Conservation (phyloP, 2,113 vertebrate species). For the Argyrosomus japonicus region DNA sequence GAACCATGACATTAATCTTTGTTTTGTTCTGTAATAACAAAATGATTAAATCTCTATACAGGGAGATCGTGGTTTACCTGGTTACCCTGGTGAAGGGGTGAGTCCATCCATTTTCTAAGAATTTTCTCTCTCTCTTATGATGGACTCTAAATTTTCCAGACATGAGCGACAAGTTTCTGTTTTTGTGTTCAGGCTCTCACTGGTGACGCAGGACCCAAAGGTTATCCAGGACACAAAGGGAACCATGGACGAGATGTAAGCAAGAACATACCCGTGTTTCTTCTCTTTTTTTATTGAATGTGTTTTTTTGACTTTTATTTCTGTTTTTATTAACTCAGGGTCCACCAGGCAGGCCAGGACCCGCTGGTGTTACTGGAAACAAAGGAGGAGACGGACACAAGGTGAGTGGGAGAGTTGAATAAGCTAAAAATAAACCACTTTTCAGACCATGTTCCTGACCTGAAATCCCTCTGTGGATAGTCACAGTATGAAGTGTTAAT, state of each 20-base stretch:
- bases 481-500: too few relatives aligned
- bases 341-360: neutral
- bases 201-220: neutral
- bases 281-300: neutral
- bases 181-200: neutral
- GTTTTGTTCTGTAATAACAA: neutral
- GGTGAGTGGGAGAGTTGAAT: neutral
- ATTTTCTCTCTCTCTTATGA: too few relatives aligned
- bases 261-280: too few relatives aligned
- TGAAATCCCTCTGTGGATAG: too few relatives aligned
- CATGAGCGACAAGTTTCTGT: neutral
- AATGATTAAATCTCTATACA: neutral
- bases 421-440: too few relatives aligned
- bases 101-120: neutral
- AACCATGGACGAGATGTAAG: neutral
- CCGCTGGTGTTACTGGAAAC: neutral
- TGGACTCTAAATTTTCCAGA: neutral
- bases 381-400: neutral
- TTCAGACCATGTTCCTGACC: too few relatives aligned
- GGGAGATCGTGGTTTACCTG: slow-evolving; percentile 25
- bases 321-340: neutral
- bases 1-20: neutral
- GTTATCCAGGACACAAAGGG: neutral
- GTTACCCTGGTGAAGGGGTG: neutral
- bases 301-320: slow-evolving; percentile 5